A percentile compares a stretch with the other conserved stretches of the same genome.
Evolutionary conservation across 2,113 vertebrate genomes (phyloP).

Genomic region (Pungitius pungitius): DNA sequence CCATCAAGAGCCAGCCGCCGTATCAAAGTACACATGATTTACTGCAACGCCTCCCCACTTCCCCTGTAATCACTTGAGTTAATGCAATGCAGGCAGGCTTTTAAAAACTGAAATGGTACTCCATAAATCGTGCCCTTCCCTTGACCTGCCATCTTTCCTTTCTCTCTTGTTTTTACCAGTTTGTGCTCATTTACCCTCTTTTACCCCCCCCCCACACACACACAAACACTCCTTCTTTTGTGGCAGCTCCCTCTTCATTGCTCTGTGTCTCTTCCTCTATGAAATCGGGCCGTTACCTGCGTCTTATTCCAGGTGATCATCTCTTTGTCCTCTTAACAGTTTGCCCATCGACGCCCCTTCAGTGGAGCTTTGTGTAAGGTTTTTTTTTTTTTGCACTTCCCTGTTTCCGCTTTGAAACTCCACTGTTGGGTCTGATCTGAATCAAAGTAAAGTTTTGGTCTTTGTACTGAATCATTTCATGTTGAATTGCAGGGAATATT

Average conservation of each 20-base stretch:
- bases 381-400: conserved; percentile 18
- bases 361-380: conserved; percentile 22
- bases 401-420: conserved; percentile 24
- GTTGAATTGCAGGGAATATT: not conserved
- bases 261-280: conserved; percentile 22
- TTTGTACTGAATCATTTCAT: not conserved
- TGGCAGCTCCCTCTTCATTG: conserved; percentile 27
- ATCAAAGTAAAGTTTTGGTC: not conserved
- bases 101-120: conserved; percentile 76
- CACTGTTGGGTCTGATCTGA: conserved; percentile 1
- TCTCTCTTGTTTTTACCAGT: conserved; percentile 27
- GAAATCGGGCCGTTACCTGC: conserved; percentile 23
- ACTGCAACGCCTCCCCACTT: conserved; percentile 61
- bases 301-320: conserved; percentile 37
- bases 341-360: conserved; percentile 46
- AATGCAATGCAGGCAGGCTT: conserved; percentile 76
- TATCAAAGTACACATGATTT: conserved; percentile 78
- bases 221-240: not conserved
- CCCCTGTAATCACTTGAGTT: conserved; percentile 71
- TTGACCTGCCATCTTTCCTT: conserved; percentile 62
- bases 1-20: conserved; percentile 70
- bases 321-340: conserved; percentile 30
- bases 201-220: conserved; percentile 5
- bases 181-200: conserved; percentile 23
- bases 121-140: conserved; percentile 68